Evolutionary conservation across 2,113 vertebrate genomes (phyloP), one percentile per base, ranked within the genome.

Genomic region (Pelecanus crispus): DNA sequence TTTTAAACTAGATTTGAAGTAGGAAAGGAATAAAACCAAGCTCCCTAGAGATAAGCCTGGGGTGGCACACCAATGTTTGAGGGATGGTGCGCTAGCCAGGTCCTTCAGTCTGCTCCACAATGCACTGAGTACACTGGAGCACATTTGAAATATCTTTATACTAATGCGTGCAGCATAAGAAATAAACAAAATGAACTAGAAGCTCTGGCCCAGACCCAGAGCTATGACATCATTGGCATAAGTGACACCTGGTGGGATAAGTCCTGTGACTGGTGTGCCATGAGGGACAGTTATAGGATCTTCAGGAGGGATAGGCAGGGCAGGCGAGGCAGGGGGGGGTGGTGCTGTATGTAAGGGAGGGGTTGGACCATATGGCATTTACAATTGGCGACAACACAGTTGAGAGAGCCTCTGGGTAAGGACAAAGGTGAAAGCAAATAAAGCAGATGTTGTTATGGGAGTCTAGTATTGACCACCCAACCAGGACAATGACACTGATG

Each of bases 401-500:
- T 44, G 11, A 31, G 10, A 31, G 10, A 24, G 15, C 10, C 25
- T 88, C 28, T 56, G 38, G 26, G 13, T 32, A 40, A 81, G 36
- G 42, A 6, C 20, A 29, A 63, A 24, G 19, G 7, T 13, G 17
- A 52, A 70, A 59, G 21, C 1, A 86, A 90, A 47, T 15, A 65
- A 7, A 40, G 17, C 0, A 0, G 38, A 22, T 62, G 16, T 47
- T 66, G 12, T 38, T 44, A 10, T 45, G 15, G 25, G 28, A 63
- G 6, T 45, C 7, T 63, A 45, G 4, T 32, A 3, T 24, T 4
- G 49, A 36, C 20, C 53, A 32, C 19, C 7, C 52, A 63, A 20
- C 2, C 34, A 63, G 36, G 15, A 63, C 5, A 2, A 53, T 1
- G 11, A 29, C 1, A 1, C 7, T 22, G 7, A 61, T 13, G 1